Evolutionary conservation across 2,797 vertebrate genomes (phyloP).

Genomic region (Manis javanica): DNA sequence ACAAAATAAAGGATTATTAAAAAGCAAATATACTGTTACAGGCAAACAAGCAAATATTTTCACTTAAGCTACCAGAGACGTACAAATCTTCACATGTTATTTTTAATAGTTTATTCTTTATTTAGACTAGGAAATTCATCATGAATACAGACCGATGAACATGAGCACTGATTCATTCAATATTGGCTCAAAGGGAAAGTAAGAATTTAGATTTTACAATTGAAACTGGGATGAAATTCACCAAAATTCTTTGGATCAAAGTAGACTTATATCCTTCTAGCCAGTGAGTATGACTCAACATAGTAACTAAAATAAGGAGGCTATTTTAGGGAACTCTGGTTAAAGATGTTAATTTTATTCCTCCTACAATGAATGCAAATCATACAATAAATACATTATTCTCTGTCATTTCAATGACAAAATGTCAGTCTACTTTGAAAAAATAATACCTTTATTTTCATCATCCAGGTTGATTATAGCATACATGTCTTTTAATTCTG

Average conservation of each 20-base stretch:
- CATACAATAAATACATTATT: neutral
- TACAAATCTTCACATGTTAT: neutral
- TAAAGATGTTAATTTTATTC: constrained; percentile 22
- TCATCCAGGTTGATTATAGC: constrained; percentile 95
- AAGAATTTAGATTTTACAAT: neutral
- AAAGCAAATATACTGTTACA: neutral
- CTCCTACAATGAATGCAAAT: neutral
- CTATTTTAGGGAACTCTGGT: neutral
- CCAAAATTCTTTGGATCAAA: neutral
- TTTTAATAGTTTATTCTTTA: neutral
- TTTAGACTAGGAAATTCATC: neutral
- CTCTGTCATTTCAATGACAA: neutral
- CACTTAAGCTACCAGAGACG: neutral
- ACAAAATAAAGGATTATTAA: neutral
- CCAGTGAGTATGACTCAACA: neutral
- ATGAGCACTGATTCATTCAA: neutral
- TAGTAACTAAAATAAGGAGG: constrained; percentile 29
- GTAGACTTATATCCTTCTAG: neutral
- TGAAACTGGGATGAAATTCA: neutral
- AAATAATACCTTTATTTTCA: constrained; percentile 95
- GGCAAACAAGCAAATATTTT: constrained; percentile 11
- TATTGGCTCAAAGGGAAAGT: neutral
- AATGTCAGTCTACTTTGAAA: neutral
- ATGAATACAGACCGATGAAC: neutral
- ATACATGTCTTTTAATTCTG: constrained; percentile 96